Evolutionary conservation across 2,797 vertebrate genomes (phyloP).

Genomic region (Lateolabrax maculatus): DNA sequence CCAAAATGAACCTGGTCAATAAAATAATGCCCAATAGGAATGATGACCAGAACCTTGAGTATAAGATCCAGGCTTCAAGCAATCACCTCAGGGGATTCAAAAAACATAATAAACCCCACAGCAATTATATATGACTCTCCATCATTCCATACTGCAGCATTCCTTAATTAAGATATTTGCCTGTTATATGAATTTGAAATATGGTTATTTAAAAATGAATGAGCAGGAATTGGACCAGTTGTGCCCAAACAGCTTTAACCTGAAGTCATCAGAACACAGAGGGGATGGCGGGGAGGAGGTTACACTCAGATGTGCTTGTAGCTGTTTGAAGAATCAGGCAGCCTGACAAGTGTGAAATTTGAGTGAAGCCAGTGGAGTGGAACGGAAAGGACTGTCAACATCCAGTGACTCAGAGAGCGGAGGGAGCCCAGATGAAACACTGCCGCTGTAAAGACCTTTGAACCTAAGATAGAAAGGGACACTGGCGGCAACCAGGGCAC

Average conservation of each 20-base stretch:
- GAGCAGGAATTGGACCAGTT: background rate
- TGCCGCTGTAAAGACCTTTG: constrained; percentile 64
- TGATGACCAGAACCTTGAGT: background rate
- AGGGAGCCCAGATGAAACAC: constrained; percentile 61
- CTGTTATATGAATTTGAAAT: constrained; percentile 3
- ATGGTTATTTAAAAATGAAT: constrained; percentile 31
- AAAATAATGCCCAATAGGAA: background rate
- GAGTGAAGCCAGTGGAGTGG: constrained; percentile 69
- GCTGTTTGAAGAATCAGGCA: constrained; percentile 58
- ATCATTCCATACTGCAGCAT: background rate
- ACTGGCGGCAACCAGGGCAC: constrained; percentile 27
- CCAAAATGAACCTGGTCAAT: background rate
- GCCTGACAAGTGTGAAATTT: constrained; percentile 78
- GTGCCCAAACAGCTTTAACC: constrained; percentile 14
- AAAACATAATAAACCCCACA: background rate
- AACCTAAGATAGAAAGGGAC: constrained; percentile 58
- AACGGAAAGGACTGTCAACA: constrained; percentile 69
- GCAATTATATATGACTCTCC: background rate
- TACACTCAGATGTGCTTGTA: constrained; percentile 38
- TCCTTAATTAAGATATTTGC: background rate
- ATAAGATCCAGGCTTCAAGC: background rate
- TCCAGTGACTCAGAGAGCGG: constrained; percentile 42
- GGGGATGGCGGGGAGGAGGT: background rate
- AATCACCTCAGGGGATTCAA: background rate
- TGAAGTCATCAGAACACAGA: constrained; percentile 24